A percentile compares a stretch with the other conserved stretches of the same genome.
These are phyloP conservation scores for Euzetes globulus DNA, from an alignment of 2,888 invertebrate genomes.

Conservation along the genomic window DNA sequence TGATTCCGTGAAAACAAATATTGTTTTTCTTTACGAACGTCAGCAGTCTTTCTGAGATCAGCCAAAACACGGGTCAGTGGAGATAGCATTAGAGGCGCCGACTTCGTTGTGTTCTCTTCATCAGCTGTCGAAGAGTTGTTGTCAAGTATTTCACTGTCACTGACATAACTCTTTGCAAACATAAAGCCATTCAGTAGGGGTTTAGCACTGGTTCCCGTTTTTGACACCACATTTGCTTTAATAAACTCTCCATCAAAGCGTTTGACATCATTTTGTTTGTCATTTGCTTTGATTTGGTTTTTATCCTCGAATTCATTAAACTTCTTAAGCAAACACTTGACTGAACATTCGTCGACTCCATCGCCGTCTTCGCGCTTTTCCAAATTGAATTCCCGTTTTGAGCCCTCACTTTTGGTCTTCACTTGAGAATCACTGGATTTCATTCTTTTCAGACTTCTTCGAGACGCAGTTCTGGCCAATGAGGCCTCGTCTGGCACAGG, in stretches of 20 bases:
- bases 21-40: constrained; percentile 37
- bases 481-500: constrained; percentile 30
- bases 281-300: background rate
- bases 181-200: background rate
- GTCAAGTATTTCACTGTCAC: constrained; percentile 26
- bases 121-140: constrained; percentile 21
- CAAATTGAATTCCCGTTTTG: constrained; percentile 1
- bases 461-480: constrained; percentile 18
- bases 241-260: background rate
- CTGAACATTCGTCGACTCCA: constrained; percentile 7
- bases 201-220: background rate
- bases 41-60: constrained; percentile 41
- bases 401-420: background rate
- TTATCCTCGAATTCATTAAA: constrained; percentile 15
- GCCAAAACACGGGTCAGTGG: constrained; percentile 39
- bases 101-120: constrained; percentile 1
- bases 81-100: constrained; percentile 13
- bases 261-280: background rate
- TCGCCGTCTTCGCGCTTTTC: constrained; percentile 24
- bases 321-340: constrained; percentile 14
- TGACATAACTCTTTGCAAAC: constrained; percentile 3
- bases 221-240: background rate
- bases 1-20: constrained; percentile 2
- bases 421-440: background rate
- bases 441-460: constrained; percentile 10